Evolutionary conservation across 1,140 invertebrate genomes (phyloP), one percentile per base, ranked within the genome.

Genomic region (Hestina assimilis): DNA sequence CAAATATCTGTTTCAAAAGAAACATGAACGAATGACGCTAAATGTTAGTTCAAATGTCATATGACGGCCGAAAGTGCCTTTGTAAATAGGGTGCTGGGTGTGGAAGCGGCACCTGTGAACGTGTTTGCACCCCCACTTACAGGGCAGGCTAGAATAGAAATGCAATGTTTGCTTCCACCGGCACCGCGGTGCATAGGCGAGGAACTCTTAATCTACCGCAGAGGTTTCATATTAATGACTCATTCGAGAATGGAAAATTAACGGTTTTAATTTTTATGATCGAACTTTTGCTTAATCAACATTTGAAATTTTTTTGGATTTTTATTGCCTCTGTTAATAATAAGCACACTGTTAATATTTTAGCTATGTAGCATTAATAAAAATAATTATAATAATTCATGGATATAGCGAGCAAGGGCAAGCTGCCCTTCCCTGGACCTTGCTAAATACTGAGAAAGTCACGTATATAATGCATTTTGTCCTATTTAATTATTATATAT

Each of bases 121-220:
- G 57, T 84, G 79, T 87, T 80, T 87, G 75, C 74, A 63, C 71
- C 69, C 65, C 69, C 75, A 87, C 74, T 87, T 87, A 84, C 66
- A 66, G 48, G 52, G 65, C 66, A 66, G 64, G 80, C 67, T 71
- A 67, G 55, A 85, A 85, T 63, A 64, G 64, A 65, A 74, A 63
- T 63, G 79, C 75, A 83, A 51, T 78, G 75, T 78, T 74, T 79
- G 63, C 59, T 35, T 48, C 54, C 64, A 72, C 60, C 75, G 65
- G 57, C 46, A 54, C 56, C 31, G 54, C 15, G 51, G 41, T 24
- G 45, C 42, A 53, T 60, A 72, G 75, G 75, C 77, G 80, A 79
- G 80, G 78, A 82, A 82, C 72, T 77, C 74, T 75, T 86, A 80
- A 83, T 83, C 79, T 82, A 66, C 59, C 61, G 52, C 31, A 62